Evolutionary conservation across 92 coral and sea anemone genomes (phyloP), one percentile per base, ranked within the genome.

Genomic region (Paramuricea clavata): DNA sequence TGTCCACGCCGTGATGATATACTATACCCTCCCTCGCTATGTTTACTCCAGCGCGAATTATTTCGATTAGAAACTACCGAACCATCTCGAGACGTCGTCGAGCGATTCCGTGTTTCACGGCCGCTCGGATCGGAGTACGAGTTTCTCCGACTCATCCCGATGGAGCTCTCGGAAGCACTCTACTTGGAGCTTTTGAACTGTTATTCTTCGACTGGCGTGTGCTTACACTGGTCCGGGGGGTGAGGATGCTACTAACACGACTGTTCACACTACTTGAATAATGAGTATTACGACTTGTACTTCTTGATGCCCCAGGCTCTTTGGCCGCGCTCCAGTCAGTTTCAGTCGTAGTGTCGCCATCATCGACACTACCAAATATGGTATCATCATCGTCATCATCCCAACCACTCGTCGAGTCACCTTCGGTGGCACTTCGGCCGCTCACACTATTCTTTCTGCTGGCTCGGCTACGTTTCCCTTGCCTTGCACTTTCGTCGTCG

Each of bases 21-120:
- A 65, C 93, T 92, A 76, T 94, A 94, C 4, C 98, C 98, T 27
- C 87, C 95, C 7, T 57, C 89, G 42, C 95, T 92, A 67, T 76
- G 82, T 30, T 27, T 27, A 49, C 91, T 90, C 97, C 95, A 94
- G 31, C 93, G 89, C 26, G 98, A 80, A 92, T 94, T 90, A 69
- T 92, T 94, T 69, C 95, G 87, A 1, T 86, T 70, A 5, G 91
- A 69, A 7, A 92, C 80, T 22, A 82, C 86, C 30, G 95, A 90
- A 10, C 85, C 89, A 34, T 76, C 57, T 17, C 95, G 42, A 12
- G 82, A n/a, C 12, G 59, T 30, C 65, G 22, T 49, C 68, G 82
- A 76, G 59, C 67, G 82, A 39, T 49, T 76, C 23, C 82, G 82
- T 5, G 82, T 76, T 21, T 76, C 82, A 12, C 82, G 82, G 22